Percentiles rank a stretch among this genome's conserved stretches.
Conservation (phyloP, 2,113 vertebrate species). For the Pavo muticus region DNA sequence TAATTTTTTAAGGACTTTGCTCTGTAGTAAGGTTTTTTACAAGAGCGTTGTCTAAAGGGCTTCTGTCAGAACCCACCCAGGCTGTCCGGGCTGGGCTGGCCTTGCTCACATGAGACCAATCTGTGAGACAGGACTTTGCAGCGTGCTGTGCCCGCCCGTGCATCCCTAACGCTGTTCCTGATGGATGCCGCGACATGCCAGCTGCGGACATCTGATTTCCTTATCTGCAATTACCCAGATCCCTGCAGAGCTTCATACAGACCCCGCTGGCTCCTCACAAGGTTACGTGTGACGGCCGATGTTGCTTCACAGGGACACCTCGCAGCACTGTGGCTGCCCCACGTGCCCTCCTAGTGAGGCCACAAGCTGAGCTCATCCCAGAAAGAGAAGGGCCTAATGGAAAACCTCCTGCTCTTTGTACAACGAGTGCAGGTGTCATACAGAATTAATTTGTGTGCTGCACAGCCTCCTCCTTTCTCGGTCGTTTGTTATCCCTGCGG, state of each 20-base stretch:
- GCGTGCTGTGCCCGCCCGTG: accelerated
- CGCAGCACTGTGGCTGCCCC: accelerated
- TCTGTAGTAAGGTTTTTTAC: neutral
- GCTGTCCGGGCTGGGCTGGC: neutral
- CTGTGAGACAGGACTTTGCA: accelerated
- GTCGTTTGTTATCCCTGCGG: neutral
- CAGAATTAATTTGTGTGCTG: constrained; percentile 22
- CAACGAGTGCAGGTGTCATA: neutral
- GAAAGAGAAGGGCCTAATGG: neutral
- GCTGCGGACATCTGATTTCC: constrained; percentile 13
- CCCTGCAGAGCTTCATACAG: neutral
- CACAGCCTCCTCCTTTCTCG: neutral
- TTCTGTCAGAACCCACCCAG: neutral
- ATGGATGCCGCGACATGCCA: accelerated
- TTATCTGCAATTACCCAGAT: constrained; percentile 12
- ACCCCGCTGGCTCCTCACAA: neutral
- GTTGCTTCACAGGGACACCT: neutral
- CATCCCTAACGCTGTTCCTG: accelerated
- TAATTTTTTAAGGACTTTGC: neutral
- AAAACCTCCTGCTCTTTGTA: neutral
- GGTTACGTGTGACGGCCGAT: neutral
- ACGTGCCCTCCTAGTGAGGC: accelerated
- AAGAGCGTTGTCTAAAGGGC: neutral
- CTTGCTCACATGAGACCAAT: neutral
- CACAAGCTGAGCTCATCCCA: neutral